A percentile compares a stretch with the other conserved stretches of the same genome.
Evolutionary conservation across 2,888 invertebrate genomes (phyloP).

Genomic region (Ochropacha duplaris): DNA sequence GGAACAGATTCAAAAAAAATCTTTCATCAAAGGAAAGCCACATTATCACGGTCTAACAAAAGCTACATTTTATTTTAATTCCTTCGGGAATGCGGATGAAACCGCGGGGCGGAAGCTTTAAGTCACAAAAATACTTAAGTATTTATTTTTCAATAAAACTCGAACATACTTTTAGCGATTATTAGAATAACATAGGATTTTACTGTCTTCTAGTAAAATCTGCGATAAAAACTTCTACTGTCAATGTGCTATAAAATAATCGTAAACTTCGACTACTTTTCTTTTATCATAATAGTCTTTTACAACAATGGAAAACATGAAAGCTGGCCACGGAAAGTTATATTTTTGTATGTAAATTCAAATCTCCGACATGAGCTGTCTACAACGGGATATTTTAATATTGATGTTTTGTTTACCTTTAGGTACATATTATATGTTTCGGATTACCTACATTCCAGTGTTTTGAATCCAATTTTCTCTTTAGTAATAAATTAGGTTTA

Average conservation of each 20-base stretch:
- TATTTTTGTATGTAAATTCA: constrained; percentile 31
- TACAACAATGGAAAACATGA: constrained; percentile 43
- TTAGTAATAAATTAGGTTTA: not conserved
- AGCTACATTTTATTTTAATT: too few species aligned
- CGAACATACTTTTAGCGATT: constrained; percentile 31
- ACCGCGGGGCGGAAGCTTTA: too few species aligned
- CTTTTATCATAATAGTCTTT: constrained; percentile 50
- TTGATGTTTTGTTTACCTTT: constrained; percentile 8
- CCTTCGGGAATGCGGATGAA: too few species aligned
- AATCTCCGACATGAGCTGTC: constrained; percentile 11
- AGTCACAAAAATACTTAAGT: constrained; percentile 2
- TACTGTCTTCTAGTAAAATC: constrained; percentile 53
- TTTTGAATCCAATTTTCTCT: constrained; percentile 2
- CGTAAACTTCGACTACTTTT: constrained; percentile 53
- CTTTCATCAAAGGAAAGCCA: too few species aligned
- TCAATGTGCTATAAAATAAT: constrained; percentile 59
- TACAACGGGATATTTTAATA: constrained; percentile 2
- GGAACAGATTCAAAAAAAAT: too few species aligned
- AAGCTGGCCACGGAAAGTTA: constrained; percentile 21
- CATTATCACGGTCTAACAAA: too few species aligned
- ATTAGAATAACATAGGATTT: constrained; percentile 49
- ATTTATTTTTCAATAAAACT: constrained; percentile 8
- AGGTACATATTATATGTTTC: constrained; percentile 4
- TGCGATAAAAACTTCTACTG: constrained; percentile 58
- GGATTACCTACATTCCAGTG: not conserved